Percentiles rank a stretch among this genome's conserved stretches.
These are phyloP conservation scores for Bujurquina vittata DNA, from an alignment of 2,113 vertebrate species.

Conservation along the genomic window DNA sequence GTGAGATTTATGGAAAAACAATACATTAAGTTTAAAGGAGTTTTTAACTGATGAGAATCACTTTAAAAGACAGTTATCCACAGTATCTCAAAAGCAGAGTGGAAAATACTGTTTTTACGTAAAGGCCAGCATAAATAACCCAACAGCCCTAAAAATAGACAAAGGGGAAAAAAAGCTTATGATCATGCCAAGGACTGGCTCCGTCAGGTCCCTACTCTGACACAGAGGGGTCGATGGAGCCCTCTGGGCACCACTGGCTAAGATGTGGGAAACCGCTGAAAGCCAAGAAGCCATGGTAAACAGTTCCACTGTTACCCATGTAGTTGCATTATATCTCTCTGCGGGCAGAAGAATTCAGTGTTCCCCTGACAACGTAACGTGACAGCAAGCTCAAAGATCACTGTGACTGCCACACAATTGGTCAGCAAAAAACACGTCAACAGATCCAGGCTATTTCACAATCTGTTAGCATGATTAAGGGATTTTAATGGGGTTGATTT, in stretches of 20 bases:
- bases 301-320: not conserved
- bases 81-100: conserved; percentile 10
- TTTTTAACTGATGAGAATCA: not conserved
- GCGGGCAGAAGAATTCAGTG: not conserved
- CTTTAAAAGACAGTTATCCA: not conserved
- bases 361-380: not conserved
- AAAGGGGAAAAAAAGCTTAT: not conserved
- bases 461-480: not conserved
- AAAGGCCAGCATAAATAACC: conserved; percentile 67
- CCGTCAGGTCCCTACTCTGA: conserved; percentile 51
- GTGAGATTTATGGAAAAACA: not conserved
- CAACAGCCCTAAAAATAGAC: conserved; percentile 61
- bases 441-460: not conserved
- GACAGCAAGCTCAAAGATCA: conserved; percentile 21
- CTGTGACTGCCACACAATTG: not conserved
- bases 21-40: not conserved
- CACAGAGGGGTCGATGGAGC: conserved; percentile 25
- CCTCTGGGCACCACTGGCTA: not conserved
- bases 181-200: conserved; percentile 46
- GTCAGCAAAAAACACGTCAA: not conserved
- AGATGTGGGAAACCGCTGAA: not conserved
- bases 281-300: not conserved
- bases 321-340: not conserved
- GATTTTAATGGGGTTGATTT: not conserved
- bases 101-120: conserved; percentile 51